phyloP scores from a whole-genome alignment of 2,113 vertebrate genomes.

The Cyanoramphus novaezelandiae region DNA sequence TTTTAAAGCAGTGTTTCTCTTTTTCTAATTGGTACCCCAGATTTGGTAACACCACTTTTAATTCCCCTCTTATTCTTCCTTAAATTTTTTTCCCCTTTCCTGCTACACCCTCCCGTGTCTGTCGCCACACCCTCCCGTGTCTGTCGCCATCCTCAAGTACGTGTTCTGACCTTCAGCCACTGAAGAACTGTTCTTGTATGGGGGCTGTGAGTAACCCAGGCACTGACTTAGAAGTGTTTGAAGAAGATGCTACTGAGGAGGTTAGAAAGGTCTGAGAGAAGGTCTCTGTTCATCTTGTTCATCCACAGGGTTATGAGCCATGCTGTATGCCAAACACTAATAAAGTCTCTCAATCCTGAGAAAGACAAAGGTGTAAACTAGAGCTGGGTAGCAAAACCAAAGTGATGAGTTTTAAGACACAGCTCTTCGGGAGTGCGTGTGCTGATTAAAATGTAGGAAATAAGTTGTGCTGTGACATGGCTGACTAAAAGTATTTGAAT shows the following conservation, averaged over 20 bases:
- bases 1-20: not conserved
- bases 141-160: not conserved
- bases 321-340: not conserved
- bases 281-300: not conserved
- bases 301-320: not conserved
- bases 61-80: not conserved
- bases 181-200: not conserved
- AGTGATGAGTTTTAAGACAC: not conserved
- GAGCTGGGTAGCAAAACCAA: not conserved
- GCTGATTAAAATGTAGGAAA: not conserved
- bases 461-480: not conserved
- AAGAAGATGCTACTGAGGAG: not conserved
- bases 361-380: not conserved
- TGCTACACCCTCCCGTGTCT: not conserved
- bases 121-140: accelerated
- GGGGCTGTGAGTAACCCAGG: not conserved
- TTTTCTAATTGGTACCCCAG: not conserved
- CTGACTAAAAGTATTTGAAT: not conserved
- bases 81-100: not conserved
- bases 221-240: not conserved
- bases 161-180: not conserved
- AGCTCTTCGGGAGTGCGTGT: not conserved
- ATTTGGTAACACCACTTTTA: not conserved
- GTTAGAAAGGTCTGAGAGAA: not conserved
- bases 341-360: not conserved